These are phyloP conservation scores for Phragmatobia fuliginosa DNA, from an alignment of 2,888 invertebrate genomes.

Conservation along the genomic window DNA sequence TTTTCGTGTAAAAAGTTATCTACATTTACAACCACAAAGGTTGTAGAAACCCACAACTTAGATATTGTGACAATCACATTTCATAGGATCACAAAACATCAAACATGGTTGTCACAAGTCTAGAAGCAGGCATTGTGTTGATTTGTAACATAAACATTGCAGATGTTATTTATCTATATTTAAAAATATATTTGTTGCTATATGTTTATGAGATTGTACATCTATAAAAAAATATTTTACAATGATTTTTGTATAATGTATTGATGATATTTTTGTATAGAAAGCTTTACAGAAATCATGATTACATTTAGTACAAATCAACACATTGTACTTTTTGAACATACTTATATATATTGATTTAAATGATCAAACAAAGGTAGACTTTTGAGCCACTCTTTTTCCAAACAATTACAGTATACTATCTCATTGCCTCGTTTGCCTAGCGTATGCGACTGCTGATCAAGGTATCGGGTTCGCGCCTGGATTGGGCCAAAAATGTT, in stretches of 20 bases:
- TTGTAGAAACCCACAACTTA: not conserved
- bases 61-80: conserved; percentile 3
- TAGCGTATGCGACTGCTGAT: too few species aligned
- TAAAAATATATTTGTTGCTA: not conserved
- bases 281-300: conserved; percentile 4
- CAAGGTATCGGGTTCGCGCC: too few species aligned
- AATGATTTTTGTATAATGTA: not conserved
- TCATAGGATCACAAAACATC: not conserved
- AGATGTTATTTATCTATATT: not conserved
- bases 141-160: conserved; percentile 5
- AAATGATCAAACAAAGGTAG: not conserved
- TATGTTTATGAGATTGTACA: not conserved
- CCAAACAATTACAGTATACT: not conserved
- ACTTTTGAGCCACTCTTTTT: not conserved
- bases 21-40: not conserved
- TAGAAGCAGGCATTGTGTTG: conserved; percentile 15
- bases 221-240: not conserved
- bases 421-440: too few species aligned
- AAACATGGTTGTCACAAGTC: not conserved
- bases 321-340: not conserved
- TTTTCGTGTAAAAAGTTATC: not conserved
- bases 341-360: not conserved
- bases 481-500: too few species aligned
- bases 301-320: conserved; percentile 2
- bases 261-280: not conserved